Conservation (phyloP, 2,888 invertebrate genomes). For the Leptopilina myrica region DNA sequence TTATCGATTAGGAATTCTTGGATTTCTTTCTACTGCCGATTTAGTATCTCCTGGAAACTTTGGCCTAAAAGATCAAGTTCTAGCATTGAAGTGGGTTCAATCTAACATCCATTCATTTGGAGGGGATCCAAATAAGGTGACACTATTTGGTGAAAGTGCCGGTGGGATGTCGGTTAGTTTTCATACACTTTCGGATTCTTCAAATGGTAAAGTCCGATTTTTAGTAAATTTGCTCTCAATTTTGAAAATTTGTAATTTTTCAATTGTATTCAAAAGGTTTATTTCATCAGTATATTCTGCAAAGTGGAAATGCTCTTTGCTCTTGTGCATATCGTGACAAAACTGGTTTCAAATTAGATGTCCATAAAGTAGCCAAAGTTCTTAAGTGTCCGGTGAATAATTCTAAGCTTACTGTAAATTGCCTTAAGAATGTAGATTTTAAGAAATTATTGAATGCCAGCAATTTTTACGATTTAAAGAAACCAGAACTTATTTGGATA, state of each 20-base stretch:
- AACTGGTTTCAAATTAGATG: background rate
- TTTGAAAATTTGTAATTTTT: no score
- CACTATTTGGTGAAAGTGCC: background rate
- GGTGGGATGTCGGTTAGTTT: background rate
- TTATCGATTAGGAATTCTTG: background rate
- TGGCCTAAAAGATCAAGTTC: background rate
- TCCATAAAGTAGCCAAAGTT: background rate
- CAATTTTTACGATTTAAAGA: background rate
- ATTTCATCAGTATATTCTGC: background rate
- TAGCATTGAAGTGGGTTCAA: no score
- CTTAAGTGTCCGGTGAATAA: background rate
- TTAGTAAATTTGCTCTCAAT: background rate
- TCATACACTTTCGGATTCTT: background rate
- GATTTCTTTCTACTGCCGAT: background rate
- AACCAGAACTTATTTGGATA: background rate
- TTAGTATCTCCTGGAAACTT: background rate
- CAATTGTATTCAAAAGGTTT: background rate
- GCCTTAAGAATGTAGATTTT: background rate
- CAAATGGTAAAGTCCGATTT: background rate
- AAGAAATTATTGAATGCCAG: background rate
- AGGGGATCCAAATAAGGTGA: background rate
- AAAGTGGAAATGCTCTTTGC: conserved; percentile 1
- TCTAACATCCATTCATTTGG: background rate
- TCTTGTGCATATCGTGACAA: background rate
- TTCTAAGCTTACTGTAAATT: background rate